Evolutionary conservation across 2,888 invertebrate species (phyloP), one percentile per base, ranked within the genome.

Genomic region (Eupithecia vulgata): DNA sequence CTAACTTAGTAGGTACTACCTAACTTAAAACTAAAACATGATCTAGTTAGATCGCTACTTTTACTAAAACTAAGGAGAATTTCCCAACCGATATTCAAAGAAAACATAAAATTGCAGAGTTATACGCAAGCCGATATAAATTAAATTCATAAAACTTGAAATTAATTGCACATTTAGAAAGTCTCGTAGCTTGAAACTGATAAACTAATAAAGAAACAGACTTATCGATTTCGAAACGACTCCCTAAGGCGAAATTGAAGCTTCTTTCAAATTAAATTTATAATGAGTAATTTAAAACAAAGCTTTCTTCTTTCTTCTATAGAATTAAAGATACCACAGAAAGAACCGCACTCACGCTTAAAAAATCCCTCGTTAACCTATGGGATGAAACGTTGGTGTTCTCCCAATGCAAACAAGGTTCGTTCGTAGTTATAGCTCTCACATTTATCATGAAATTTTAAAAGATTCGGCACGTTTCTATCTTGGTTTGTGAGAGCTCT

Each of bases 91-190:
- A 57, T 34, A 15, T 61, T 34, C 17, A 34, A 59, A n/a, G 59
- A 30, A 34, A 34, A 34, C 15, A 59, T 30, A 34, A 61, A 15
- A 61, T 17, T 17, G 17, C 34, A 57, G 7, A 61, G 5, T 61
- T 61, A 61, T 13, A 25, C 34, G 30, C 8, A 61, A 61, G 30
- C 34, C 61, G 13, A 57, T 57, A 25, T 3, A 21, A 25, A 57
- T 17, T 17, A 61, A 34, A 30, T 34, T 30, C 6, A 61, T 61
- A 61, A 61, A 61, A 61, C 30, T 34, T 34, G 34, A 61, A 68
- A 34, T 61, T 15, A 61, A 61, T 17, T 61, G 34, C 61, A 34
- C 34, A 34, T 61, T 61, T 61, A 61, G 15, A 57, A 52, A 52
- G 57, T 57, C 25, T 25, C 57, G 57, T 21, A 57, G 21, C 25